Conservation (phyloP, 2,113 vertebrate genomes). For the Cebidichthys violaceus region DNA sequence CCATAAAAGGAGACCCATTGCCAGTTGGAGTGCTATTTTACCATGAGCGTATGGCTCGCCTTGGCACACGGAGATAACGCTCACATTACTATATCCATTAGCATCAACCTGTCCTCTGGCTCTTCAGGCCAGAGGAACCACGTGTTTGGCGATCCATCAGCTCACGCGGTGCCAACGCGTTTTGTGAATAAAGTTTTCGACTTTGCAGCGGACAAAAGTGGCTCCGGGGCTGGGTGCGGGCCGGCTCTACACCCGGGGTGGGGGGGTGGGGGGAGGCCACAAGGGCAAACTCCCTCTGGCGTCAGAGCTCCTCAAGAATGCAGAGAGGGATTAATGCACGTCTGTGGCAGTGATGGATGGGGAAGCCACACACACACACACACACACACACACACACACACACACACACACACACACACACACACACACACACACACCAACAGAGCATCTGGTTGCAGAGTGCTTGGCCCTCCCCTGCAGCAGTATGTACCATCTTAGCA, state of each 20-base stretch:
- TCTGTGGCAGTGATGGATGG: conserved; percentile 81
- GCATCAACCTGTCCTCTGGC: conserved; percentile 40
- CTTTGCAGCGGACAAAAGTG: conserved; percentile 8
- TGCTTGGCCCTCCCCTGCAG: conserved; percentile 43
- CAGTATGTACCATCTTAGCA: conserved; percentile 49
- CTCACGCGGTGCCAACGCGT: background rate
- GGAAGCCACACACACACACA: conserved; percentile 13
- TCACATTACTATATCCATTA: conserved; percentile 53
- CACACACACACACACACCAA: conserved; percentile 4
- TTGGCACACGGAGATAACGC: conserved; percentile 43
- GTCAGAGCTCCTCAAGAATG: conserved; percentile 82
- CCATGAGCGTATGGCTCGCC: conserved; percentile 52
- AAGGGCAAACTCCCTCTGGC: conserved; percentile 61
- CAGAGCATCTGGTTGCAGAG: conserved; percentile 66
- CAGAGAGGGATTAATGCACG: conserved; percentile 79
- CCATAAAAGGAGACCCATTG: conserved; percentile 51
- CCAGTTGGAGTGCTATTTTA: conserved; percentile 46
- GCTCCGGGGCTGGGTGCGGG: conserved; percentile 3
- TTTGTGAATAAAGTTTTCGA: conserved; percentile 33
- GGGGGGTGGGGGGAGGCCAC: conserved; percentile 48
- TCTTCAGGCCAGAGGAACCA: conserved; percentile 19
- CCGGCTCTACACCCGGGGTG: background rate
- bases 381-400: conserved; percentile 11
- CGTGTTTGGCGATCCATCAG: conserved; percentile 6
- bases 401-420: conserved; percentile 4